These are phyloP conservation scores for Polyommatus iphigenia DNA, from an alignment of 2,888 invertebrate genomes.

Conservation along the genomic window DNA sequence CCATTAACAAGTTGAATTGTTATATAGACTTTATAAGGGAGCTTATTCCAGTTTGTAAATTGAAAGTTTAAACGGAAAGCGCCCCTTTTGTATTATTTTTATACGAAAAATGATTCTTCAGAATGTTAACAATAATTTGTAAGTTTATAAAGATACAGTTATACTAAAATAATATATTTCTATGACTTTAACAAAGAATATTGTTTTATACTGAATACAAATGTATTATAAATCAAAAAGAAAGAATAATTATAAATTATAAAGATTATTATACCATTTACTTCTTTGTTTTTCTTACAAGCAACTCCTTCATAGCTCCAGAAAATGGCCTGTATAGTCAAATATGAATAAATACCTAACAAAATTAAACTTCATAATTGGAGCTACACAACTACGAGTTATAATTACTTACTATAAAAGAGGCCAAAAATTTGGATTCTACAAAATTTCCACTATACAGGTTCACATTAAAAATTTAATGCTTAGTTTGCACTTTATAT, in stretches of 20 bases:
- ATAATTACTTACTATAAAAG: background rate
- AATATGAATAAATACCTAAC: background rate
- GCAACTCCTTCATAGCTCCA: background rate
- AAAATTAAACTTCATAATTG: background rate
- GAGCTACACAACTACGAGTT: background rate
- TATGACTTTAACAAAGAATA: conserved; percentile 80
- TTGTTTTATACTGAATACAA: conserved; percentile 79
- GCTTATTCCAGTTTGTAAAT: conserved; percentile 49
- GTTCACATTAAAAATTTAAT: background rate
- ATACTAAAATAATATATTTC: conserved; percentile 80
- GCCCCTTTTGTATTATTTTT: conserved; percentile 76
- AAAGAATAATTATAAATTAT: conserved; percentile 77
- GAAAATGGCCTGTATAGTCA: background rate
- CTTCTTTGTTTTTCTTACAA: conserved; percentile 59
- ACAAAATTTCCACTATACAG: background rate
- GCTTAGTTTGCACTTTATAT: background rate
- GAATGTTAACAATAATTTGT: conserved; percentile 79
- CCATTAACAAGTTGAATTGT: conserved; percentile 79
- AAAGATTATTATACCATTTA: conserved; percentile 78
- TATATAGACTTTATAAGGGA: conserved; percentile 62
- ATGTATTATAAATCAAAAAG: conserved; percentile 71
- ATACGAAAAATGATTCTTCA: conserved; percentile 71
- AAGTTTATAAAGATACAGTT: conserved; percentile 79
- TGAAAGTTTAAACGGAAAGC: conserved; percentile 43
- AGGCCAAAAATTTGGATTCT: background rate